Conservation (phyloP, 2,113 vertebrate genomes). For the Phylloscopus trochilus region DNA sequence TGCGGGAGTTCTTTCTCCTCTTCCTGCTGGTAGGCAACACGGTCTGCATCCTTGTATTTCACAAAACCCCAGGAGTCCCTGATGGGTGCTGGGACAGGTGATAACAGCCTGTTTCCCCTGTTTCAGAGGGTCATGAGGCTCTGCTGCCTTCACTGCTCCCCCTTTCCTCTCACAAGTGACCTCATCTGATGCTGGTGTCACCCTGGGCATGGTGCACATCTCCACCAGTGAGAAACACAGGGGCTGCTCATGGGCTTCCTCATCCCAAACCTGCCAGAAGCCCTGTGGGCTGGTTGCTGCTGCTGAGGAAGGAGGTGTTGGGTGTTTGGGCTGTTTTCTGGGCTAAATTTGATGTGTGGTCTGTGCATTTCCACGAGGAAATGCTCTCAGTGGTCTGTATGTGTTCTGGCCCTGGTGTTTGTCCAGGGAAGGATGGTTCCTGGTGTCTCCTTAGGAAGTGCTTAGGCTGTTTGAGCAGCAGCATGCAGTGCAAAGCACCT, state of each 20-base stretch:
- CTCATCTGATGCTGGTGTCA: fast-evolving
- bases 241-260: not conserved
- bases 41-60: fast-evolving
- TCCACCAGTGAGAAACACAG: not conserved
- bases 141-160: fast-evolving
- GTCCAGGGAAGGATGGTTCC: not conserved
- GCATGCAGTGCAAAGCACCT: not conserved
- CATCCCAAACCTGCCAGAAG: not conserved
- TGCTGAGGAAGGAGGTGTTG: not conserved
- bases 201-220: fast-evolving
- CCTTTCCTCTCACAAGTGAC: fast-evolving
- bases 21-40: not conserved
- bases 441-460: not conserved
- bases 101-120: not conserved
- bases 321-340: not conserved
- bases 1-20: not conserved
- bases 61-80: not conserved
- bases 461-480: not conserved
- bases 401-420: not conserved
- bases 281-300: not conserved
- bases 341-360: not conserved
- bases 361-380: not conserved
- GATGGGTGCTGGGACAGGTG: fast-evolving
- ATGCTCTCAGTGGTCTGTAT: not conserved
- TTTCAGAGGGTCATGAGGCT: too few relatives aligned